Evolutionary conservation across 2,797 vertebrate species (phyloP), one percentile per base, ranked within the genome.

Genomic region (Galaxias olidus): DNA sequence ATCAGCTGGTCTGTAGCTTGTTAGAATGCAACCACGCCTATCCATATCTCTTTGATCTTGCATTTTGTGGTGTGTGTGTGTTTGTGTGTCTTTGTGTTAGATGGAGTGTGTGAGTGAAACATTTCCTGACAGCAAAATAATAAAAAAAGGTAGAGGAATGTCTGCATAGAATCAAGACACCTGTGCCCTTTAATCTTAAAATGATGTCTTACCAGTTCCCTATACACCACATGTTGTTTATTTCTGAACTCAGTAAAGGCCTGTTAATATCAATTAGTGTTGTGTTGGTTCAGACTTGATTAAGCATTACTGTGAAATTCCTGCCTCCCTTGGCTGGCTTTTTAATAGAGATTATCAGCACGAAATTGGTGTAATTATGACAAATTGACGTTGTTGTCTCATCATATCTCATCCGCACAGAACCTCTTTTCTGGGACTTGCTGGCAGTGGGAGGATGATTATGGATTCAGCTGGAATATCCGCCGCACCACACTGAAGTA

Each of bases 121-220:
- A n/a, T n/a, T n/a, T n/a, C n/a, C n/a, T n/a, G n/a, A n/a, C n/a
- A n/a, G n/a, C n/a, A n/a, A n/a, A n/a, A n/a, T n/a, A n/a, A n/a
- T n/a, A n/a, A n/a, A n/a, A n/a, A n/a, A n/a, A n/a, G n/a, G n/a
- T n/a, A n/a, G n/a, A n/a, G n/a, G n/a, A 70, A 62, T 76, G 63
- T 49, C 4, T 15, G 51, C 75, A 62, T 46, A 59, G 61, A 73
- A 51, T 56, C 49, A 6, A 59, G 62, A 61, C 76, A 75, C 77
- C 72, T 78, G 82, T 53, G 6, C 30, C 30, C 30, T 30, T 6
- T 30, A 6, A 30, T 30, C 2, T 30, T 30, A 2, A 30, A 30
- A 30, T 30, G 6, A 30, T 30, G 30, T 30, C 30, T 30, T 30
- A n/a, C n/a, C n/a, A n/a, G n/a, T n/a, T n/a, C n/a, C n/a, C n/a